Base-by-base conservation (phyloP, 1,140 invertebrate genomes). In the Diorhabda sublineata region DNA sequence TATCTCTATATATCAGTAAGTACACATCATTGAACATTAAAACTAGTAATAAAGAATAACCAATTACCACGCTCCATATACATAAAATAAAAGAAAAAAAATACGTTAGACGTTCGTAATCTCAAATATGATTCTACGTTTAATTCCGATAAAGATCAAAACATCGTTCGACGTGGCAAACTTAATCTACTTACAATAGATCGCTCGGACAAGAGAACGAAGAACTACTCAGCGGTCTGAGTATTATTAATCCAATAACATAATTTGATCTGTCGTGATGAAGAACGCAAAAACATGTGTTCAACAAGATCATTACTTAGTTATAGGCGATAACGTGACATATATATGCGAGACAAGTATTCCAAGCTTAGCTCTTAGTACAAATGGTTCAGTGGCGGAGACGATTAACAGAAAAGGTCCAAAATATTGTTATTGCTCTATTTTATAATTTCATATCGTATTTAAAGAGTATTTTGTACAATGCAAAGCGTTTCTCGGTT, bases 181-280 rank as follows among this genome's bases (percentile, higher is more conserved):
- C 47, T 52, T 52, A 52, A 52, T 52, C 47, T 52, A 52, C 47
- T 52, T 52, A 52, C 47, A 52, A 52, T 8, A 52, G 47, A 52
- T 52, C 47, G 6, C 47, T 52, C 47, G 47, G 47, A 52, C 47
- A 52, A 52, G 6, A n/a, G 47, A 52, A 52, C 47, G 47, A 52
- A 26, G 47, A 52, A 52, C 47, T 52, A 52, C 47, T 52, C 47
- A 52, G 47, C 47, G n/a, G n/a, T 52, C 47, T 52, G 47, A 52
- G 47, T 52, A 52, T 52, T 52, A 52, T 52, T 52, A 52, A 52
- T 52, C 47, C 47, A 52, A 52, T 52, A 52, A 52, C 47, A 52
- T 52, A 52, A 52, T 52, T 52, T 52, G 47, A 52, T 52, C 47
- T 52, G 47, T 52, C 47, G 47, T 52, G 47, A 52, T 52, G 47